A percentile compares a stretch with the other conserved stretches of the same genome.
Conservation (phyloP, 2,113 vertebrate species). For the Hydropotes inermis region DNA sequence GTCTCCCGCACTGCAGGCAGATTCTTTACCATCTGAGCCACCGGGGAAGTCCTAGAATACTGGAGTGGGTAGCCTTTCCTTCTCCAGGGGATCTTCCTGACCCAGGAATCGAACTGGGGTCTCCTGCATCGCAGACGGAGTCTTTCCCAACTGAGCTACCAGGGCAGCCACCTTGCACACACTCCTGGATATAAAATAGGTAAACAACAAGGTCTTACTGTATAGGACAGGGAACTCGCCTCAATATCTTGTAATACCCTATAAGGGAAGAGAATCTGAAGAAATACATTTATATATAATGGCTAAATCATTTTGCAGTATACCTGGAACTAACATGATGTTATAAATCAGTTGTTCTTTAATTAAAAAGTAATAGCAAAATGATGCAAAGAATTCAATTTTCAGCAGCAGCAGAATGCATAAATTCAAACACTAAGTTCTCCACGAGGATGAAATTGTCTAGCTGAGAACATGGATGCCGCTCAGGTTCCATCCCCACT, state of each 20-base stretch:
- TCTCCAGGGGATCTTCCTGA: background rate
- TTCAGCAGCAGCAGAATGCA: background rate
- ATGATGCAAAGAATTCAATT: background rate
- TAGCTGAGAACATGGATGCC: background rate
- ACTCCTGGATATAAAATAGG: background rate
- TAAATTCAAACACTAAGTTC: background rate
- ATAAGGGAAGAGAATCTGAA: background rate
- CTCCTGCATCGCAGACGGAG: rapidly evolving
- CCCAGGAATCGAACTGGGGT: background rate
- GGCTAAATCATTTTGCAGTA: background rate
- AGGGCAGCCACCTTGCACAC: background rate
- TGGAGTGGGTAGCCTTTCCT: background rate
- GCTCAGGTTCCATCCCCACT: background rate
- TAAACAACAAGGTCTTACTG: background rate
- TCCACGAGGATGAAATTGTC: background rate
- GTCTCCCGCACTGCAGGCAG: background rate
- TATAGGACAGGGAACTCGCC: background rate
- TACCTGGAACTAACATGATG: background rate
- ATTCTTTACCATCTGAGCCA: background rate
- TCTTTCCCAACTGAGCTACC: background rate
- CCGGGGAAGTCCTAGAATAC: background rate
- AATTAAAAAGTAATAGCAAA: background rate
- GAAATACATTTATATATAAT: background rate
- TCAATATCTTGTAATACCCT: background rate
- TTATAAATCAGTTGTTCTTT: background rate